phyloP scores from a whole-genome alignment of 2,797 vertebrate species.

The Epinephelus coioides region DNA sequence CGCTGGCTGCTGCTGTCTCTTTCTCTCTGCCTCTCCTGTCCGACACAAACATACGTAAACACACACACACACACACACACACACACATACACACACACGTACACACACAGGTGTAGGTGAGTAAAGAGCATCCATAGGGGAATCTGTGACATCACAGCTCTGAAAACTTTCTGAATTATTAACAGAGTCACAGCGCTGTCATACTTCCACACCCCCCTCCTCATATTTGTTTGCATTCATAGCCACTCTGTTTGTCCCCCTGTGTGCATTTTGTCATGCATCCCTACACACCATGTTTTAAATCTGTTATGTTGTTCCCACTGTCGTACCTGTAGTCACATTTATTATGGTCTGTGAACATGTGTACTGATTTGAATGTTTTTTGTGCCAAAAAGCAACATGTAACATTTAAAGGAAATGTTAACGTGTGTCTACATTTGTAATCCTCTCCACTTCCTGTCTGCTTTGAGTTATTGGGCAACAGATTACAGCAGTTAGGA shows the following conservation, averaged over 20 bases:
- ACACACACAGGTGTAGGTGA: slow-evolving; percentile 37
- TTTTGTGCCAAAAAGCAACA: slow-evolving; percentile 24
- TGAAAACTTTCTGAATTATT: slow-evolving; percentile 75
- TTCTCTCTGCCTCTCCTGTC: slow-evolving; percentile 31
- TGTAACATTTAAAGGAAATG: slow-evolving; percentile 38
- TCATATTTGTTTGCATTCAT: slow-evolving; percentile 31
- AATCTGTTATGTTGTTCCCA: slow-evolving; percentile 36
- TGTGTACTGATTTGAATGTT: slow-evolving; percentile 36
- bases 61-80: slow-evolving; percentile 15
- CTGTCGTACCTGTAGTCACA: slow-evolving; percentile 1
- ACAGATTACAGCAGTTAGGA: slow-evolving; percentile 39
- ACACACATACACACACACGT: slow-evolving; percentile 2
- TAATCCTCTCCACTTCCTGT: slow-evolving; percentile 47
- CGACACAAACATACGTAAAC: slow-evolving; percentile 50
- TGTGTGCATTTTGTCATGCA: slow-evolving; percentile 32
- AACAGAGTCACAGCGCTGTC: slow-evolving; percentile 32
- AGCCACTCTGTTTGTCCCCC: slow-evolving; percentile 18
- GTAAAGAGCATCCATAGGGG: slow-evolving; percentile 54
- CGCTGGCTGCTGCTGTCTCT: slow-evolving; percentile 42
- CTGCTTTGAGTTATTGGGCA: slow-evolving; percentile 42
- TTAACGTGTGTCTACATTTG: slow-evolving; percentile 43
- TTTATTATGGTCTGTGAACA: slow-evolving; percentile 27
- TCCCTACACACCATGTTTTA: slow-evolving; percentile 28
- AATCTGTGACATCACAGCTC: slow-evolving; percentile 61
- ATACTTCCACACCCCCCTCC: slow-evolving; percentile 1